phyloP scores from a whole-genome alignment of 2,113 vertebrate species.

The Opisthocomus hoazin region DNA sequence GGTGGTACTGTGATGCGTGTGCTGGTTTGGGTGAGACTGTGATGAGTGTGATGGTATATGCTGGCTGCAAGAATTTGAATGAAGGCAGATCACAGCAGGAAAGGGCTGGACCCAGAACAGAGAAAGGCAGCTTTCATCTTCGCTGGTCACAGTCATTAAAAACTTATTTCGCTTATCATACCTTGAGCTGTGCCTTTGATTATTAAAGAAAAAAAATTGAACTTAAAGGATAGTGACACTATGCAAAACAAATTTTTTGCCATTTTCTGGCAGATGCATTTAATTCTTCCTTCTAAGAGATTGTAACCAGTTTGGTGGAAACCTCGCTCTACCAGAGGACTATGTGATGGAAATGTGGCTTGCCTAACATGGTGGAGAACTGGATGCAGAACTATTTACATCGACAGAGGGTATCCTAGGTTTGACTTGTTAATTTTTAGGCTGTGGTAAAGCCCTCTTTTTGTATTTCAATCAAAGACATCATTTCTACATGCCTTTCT shows the following conservation, averaged over 20 bases:
- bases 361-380: background rate
- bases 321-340: background rate
- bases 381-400: background rate
- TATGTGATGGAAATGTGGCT: background rate
- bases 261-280: background rate
- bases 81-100: background rate
- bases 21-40: background rate
- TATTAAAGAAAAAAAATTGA: background rate
- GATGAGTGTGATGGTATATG: background rate
- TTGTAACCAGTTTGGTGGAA: background rate
- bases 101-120: accelerated
- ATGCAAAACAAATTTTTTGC: background rate
- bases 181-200: background rate
- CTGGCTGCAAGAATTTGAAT: background rate
- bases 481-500: background rate
- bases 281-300: background rate
- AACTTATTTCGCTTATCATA: background rate
- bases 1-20: background rate
- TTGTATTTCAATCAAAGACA: background rate
- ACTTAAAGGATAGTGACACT: background rate
- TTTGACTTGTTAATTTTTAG: background rate
- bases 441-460: background rate
- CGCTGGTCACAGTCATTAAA: background rate
- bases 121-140: background rate
- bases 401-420: background rate